Percentiles rank a stretch among this genome's conserved stretches.
Conservation (phyloP, 2,113 vertebrate genomes). For the Podarcis raffonei region DNA sequence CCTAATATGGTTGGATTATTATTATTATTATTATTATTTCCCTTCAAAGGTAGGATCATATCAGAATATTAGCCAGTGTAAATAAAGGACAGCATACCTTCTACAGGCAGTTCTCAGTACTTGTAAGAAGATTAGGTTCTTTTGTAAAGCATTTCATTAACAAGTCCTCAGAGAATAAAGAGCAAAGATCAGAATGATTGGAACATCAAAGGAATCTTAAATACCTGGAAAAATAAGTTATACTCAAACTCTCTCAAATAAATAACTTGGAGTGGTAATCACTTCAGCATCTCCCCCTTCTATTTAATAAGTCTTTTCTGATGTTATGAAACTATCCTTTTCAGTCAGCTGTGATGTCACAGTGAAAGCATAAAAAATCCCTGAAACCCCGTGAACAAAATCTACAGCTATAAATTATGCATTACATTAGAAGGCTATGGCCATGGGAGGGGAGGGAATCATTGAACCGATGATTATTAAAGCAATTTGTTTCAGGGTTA, state of each 20-base stretch:
- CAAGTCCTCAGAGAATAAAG: constrained; percentile 8
- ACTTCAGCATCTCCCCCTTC: not conserved
- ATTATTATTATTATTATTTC: not conserved
- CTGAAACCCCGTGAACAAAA: not conserved
- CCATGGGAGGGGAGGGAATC: not conserved
- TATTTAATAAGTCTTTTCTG: not conserved
- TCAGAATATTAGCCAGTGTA: not conserved
- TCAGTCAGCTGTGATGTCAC: not conserved
- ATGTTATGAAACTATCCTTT: not conserved
- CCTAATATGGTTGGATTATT: not conserved
- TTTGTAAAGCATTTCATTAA: constrained; percentile 16
- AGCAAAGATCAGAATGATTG: constrained; percentile 14
- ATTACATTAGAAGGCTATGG: not conserved
- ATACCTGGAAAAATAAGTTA: not conserved
- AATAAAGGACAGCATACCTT: not conserved
- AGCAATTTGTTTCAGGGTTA: not conserved
- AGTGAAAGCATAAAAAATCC: not conserved
- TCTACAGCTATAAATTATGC: not conserved
- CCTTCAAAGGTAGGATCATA: not conserved
- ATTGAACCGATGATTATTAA: not conserved
- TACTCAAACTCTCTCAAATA: constrained; percentile 13
- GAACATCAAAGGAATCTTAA: not conserved
- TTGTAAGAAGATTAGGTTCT: constrained; percentile 17
- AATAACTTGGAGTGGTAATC: not conserved
- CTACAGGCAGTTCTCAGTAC: not conserved